These are phyloP conservation scores for Chrysomela aeneicollis DNA, from an alignment of 2,888 invertebrate genomes.

Conservation along the genomic window DNA sequence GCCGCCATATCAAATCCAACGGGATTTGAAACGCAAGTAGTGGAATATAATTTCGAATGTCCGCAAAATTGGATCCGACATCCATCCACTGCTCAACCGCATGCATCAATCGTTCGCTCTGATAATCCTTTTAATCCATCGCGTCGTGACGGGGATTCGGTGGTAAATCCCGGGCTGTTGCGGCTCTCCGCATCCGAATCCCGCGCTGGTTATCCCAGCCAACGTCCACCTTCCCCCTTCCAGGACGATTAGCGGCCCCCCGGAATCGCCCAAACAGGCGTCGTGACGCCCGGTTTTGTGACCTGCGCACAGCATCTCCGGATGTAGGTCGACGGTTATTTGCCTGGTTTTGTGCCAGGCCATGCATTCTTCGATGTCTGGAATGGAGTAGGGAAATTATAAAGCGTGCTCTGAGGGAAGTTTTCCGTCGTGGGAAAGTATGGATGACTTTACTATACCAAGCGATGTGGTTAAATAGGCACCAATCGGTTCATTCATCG, in stretches of 20 bases:
- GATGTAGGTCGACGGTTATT: slow-evolving; percentile 77
- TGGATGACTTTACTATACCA: too few species aligned
- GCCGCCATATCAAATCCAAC: too few species aligned
- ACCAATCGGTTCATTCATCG: too few species aligned
- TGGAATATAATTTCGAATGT: not conserved
- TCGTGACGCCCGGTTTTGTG: slow-evolving; percentile 84
- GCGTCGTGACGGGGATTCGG: slow-evolving; percentile 74
- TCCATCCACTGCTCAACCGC: slow-evolving; percentile 14
- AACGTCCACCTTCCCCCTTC: slow-evolving; percentile 76
- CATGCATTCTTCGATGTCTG: slow-evolving; percentile 77
- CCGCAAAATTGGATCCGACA: not conserved
- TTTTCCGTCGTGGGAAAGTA: too few species aligned
- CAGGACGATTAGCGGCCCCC: slow-evolving; percentile 77
- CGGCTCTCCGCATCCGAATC: slow-evolving; percentile 86
- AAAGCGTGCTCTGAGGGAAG: too few species aligned
- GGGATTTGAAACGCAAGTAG: too few species aligned
- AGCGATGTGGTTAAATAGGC: too few species aligned
- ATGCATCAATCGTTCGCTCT: not conserved
- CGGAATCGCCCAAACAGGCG: slow-evolving; percentile 84
- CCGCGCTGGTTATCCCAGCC: slow-evolving; percentile 84
- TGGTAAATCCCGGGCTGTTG: slow-evolving; percentile 89
- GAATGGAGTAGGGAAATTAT: slow-evolving; percentile 38
- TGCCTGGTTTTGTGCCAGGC: slow-evolving; percentile 83
- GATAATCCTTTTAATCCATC: slow-evolving; percentile 73
- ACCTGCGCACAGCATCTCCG: slow-evolving; percentile 87